Conservation (phyloP, 1,140 invertebrate genomes). For the Saccostrea glomerata region DNA sequence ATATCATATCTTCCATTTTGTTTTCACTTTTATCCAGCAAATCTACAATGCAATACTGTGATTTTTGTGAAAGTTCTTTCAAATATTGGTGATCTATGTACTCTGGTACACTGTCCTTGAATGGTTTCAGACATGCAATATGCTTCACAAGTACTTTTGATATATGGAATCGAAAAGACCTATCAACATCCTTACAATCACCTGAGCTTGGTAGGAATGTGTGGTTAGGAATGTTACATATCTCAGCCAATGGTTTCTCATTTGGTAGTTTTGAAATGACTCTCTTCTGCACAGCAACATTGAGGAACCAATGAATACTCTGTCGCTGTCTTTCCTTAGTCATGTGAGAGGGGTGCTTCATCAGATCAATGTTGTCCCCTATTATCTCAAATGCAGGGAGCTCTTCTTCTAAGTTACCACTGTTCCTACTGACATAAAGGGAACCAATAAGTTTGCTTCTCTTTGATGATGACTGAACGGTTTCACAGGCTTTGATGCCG, state of each 20-base stretch:
- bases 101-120: too few species aligned
- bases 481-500: not conserved
- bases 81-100: too few species aligned
- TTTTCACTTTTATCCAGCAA: conserved; percentile 51
- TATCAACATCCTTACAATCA: not conserved
- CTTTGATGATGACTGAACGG: not conserved
- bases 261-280: conserved; percentile 34
- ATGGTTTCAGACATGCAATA: too few species aligned
- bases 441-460: conserved; percentile 4
- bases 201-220: conserved; percentile 37
- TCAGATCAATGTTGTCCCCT: conserved; percentile 56
- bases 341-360: conserved; percentile 41
- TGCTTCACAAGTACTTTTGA: too few species aligned
- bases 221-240: conserved; percentile 27
- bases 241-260: not conserved
- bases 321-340: conserved; percentile 48
- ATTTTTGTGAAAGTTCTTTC: conserved; percentile 40
- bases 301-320: conserved; percentile 53
- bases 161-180: too few species aligned
- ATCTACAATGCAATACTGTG: conserved; percentile 47
- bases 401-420: not conserved
- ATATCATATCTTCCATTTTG: conserved; percentile 51
- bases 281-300: conserved; percentile 38
- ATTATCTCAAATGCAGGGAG: conserved; percentile 37
- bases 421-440: not conserved